Evolutionary conservation across 2,113 vertebrate species (phyloP), one percentile per base, ranked within the genome.

Genomic region (Equus przewalskii): DNA sequence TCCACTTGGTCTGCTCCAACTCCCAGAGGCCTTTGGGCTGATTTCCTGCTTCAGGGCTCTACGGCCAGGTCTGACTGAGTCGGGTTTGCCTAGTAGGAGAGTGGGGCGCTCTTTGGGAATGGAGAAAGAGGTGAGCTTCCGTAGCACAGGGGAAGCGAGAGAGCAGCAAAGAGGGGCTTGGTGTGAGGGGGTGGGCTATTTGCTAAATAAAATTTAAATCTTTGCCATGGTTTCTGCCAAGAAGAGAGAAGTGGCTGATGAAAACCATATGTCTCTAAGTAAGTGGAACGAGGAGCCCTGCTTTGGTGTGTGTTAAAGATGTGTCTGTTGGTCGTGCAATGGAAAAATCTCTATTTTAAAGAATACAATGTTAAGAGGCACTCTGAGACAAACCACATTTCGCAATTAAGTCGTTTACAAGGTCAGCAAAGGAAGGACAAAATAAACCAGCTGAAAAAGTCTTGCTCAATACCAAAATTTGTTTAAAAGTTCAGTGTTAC

Each of bases 271-370:
- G 97, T 96, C 95, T 89, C 91, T 19, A 49, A 81, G 89, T 96
- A 95, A 96, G 87, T 64, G 90, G 94, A 79, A 62, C 3, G 58
- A 84, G 91, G 60, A 94, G 70, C 82, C 67, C 85, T 54, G 85
- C 73, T 73, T 26, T 14, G 80, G 70, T 60, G 80, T 3, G 11
- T 65, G 88, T 22, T 75, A 65, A 79, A 44, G 94, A 89, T 46
- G 72, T 46, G 62, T 70, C 95, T 64, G 73, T 72, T 14, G 70
- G 69, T 80, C 33, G 33, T 95, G 97, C 96, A 97, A 96, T 98
- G 98, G 98, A 97, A 98, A 97, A 98, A 91, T 97, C 98, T 98
- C 96, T 79, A 56, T 97, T 96, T 92, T 94, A 94, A 98, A 97
- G 97, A 95, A 95, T 95, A 97, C 97, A 90, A 93, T 62, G 94